Percentiles rank a stretch among this genome's conserved stretches.
phyloP scores from a whole-genome alignment of 2,797 vertebrate species.

The Thripadectes ignobilis region DNA sequence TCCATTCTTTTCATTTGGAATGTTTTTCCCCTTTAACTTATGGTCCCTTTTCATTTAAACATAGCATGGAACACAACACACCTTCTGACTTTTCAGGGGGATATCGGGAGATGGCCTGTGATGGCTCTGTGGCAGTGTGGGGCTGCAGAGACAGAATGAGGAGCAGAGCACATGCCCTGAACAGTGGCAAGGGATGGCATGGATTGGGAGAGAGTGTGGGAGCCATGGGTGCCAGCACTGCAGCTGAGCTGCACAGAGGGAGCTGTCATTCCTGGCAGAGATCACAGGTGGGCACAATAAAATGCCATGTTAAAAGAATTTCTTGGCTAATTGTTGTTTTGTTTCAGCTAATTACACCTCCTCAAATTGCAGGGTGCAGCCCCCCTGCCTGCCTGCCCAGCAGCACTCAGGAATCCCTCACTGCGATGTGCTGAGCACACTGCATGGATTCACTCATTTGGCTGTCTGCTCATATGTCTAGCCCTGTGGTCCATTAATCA shows the following conservation, averaged over 20 bases:
- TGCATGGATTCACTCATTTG: not conserved
- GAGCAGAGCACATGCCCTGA: not conserved
- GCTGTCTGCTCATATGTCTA: not conserved
- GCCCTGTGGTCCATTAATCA: constrained; percentile 6
- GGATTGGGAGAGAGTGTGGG: fast-evolving
- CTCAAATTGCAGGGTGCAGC: not conserved
- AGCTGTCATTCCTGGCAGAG: not conserved
- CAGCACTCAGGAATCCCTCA: not conserved
- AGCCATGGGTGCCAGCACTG: fast-evolving
- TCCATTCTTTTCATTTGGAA: not conserved
- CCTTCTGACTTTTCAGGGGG: not conserved
- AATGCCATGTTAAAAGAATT: not conserved
- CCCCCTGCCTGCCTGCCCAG: not conserved
- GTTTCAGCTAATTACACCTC: not conserved
- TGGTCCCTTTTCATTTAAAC: not conserved
- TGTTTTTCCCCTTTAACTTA: not conserved
- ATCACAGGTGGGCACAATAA: not conserved
- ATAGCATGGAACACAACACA: fast-evolving
- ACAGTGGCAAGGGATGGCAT: fast-evolving
- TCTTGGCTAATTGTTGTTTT: not conserved
- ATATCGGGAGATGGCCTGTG: fast-evolving
- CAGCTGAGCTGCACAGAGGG: not conserved
- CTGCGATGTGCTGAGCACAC: fast-evolving
- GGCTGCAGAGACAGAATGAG: not conserved
- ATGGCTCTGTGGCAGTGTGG: not conserved